Percentiles rank a stretch among this genome's conserved stretches.
Evolutionary conservation across 2,888 invertebrate species (phyloP).

Genomic region (Cataglyphis livida): DNA sequence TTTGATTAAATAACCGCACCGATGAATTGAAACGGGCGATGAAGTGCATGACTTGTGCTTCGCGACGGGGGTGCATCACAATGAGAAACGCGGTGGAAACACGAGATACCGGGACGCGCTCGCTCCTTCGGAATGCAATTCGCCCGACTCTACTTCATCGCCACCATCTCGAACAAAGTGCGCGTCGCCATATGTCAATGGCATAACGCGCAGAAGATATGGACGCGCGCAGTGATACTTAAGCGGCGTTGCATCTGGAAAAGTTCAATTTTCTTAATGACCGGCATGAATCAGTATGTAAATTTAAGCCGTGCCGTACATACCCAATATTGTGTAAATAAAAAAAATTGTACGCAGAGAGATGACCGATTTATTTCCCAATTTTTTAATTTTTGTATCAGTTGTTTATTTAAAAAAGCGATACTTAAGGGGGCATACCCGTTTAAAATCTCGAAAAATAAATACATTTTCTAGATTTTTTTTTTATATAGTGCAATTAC

Average conservation of each 20-base stretch:
- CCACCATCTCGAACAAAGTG: slow-evolving; percentile 14
- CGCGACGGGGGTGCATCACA: slow-evolving; percentile 73
- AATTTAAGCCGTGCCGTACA: background rate
- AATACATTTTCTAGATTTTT: no score
- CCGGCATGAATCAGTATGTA: background rate
- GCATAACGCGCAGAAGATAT: background rate
- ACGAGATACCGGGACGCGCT: slow-evolving; percentile 35
- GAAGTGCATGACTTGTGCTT: slow-evolving; percentile 84
- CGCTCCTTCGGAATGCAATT: slow-evolving; percentile 40
- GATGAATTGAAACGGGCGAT: slow-evolving; percentile 85
- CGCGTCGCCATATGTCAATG: slow-evolving; percentile 27
- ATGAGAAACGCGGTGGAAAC: slow-evolving; percentile 66
- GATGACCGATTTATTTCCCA: background rate
- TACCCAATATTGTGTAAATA: background rate
- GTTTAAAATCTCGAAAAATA: no score
- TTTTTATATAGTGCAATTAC: no score
- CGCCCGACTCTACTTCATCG: slow-evolving; percentile 28
- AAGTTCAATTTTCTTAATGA: background rate
- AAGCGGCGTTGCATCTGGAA: background rate
- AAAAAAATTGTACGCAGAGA: background rate
- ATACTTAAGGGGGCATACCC: no score
- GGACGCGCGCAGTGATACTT: background rate
- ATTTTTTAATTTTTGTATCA: background rate
- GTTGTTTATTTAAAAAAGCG: background rate
- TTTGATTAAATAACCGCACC: slow-evolving; percentile 86